Evolutionary conservation across 1,140 invertebrate species (phyloP).

Genomic region (Drosophila tsacasi): DNA sequence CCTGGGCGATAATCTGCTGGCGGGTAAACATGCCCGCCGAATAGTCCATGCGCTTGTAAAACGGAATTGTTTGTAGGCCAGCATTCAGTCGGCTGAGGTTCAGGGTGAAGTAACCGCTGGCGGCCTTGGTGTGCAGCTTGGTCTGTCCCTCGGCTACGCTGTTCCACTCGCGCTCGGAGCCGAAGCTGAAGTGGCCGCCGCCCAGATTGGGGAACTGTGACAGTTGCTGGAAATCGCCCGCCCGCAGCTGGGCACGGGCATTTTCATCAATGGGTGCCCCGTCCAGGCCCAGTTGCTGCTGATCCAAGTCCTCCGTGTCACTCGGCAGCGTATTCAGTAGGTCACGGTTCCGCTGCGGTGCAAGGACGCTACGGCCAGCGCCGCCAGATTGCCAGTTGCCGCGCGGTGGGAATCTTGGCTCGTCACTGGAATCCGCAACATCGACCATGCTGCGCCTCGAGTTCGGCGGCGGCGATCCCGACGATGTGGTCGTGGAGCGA

Average conservation of each 20-base stretch:
- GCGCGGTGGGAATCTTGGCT: constrained; percentile 64
- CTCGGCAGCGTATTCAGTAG: constrained; percentile 57
- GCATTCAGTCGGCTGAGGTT: constrained; percentile 68
- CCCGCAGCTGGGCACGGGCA: constrained; percentile 69
- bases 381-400: constrained; percentile 49
- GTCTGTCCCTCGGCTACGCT: constrained; percentile 57
- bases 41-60: constrained; percentile 84
- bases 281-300: constrained; percentile 48
- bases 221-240: constrained; percentile 73
- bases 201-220: constrained; percentile 65
- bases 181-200: constrained; percentile 77
- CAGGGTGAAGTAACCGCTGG: constrained; percentile 69
- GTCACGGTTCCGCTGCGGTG: constrained; percentile 63
- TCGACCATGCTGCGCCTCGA: constrained; percentile 71
- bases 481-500: constrained; percentile 66
- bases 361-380: constrained; percentile 20
- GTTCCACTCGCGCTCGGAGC: constrained; percentile 78
- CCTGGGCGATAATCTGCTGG: constrained; percentile 61
- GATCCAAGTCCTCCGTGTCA: constrained; percentile 55
- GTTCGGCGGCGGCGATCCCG: constrained; percentile 64
- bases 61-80: constrained; percentile 79
- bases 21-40: constrained; percentile 62
- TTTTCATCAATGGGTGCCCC: constrained; percentile 63
- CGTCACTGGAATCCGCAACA: constrained; percentile 81
- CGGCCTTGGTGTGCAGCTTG: constrained; percentile 59